Conservation (phyloP, 2,888 invertebrate species). For the Dicyrtoma fusca region DNA sequence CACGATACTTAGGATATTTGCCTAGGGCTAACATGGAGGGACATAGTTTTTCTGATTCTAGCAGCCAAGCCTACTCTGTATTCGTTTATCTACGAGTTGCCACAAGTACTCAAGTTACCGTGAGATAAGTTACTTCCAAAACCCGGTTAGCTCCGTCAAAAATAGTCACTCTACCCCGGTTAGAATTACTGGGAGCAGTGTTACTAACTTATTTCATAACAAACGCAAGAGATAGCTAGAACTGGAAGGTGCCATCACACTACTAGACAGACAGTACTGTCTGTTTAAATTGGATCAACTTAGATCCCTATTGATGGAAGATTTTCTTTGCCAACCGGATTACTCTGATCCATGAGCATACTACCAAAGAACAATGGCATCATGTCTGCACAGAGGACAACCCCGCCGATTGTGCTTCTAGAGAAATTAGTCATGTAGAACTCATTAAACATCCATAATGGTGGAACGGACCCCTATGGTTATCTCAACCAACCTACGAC, state of each 20-base stretch:
- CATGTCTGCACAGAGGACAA: constrained; percentile 56
- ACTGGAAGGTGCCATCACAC: background rate
- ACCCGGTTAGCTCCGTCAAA: background rate
- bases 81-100: constrained; percentile 2
- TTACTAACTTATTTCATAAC: background rate
- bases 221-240: background rate
- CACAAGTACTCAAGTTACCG: too few relatives aligned
- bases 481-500: too few relatives aligned
- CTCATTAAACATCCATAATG: constrained; percentile 14
- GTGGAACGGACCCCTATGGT: constrained; percentile 24
- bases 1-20: background rate
- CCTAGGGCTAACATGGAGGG: background rate
- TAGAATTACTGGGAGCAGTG: constrained; percentile 17
- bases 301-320: constrained; percentile 47
- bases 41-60: constrained; percentile 26
- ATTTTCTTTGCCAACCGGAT: constrained; percentile 56
- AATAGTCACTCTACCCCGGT: constrained; percentile 1
- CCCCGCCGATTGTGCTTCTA: constrained; percentile 57
- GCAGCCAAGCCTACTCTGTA: constrained; percentile 5
- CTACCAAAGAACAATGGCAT: constrained; percentile 47
- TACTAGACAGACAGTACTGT: constrained; percentile 57
- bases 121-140: background rate
- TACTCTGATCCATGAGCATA: constrained; percentile 44
- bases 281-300: constrained; percentile 56
- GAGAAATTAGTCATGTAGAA: constrained; percentile 13